Conservation (phyloP, 2,797 vertebrate species). For the Sphenopsis melanotis region DNA sequence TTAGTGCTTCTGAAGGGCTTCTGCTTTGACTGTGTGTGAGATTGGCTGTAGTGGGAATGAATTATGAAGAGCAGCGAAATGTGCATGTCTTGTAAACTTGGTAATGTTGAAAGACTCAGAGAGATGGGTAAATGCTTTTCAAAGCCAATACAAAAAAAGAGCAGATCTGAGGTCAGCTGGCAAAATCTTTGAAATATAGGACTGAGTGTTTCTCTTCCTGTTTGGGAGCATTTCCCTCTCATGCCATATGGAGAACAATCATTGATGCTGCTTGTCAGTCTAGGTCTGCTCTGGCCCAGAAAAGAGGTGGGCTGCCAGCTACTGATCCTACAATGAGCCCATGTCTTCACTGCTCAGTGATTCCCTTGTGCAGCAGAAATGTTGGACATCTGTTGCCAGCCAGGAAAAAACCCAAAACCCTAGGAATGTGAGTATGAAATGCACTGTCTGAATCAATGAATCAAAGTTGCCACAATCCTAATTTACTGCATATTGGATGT, state of each 20-base stretch:
- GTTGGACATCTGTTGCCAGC: background rate
- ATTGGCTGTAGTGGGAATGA: constrained; percentile 33
- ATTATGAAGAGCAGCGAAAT: constrained; percentile 46
- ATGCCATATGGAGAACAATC: background rate
- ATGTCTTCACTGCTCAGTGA: background rate
- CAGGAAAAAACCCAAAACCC: background rate
- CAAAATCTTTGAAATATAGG: background rate
- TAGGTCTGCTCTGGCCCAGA: background rate
- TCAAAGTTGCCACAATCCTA: background rate
- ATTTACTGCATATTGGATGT: background rate
- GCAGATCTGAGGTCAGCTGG: constrained; percentile 21
- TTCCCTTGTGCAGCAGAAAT: background rate
- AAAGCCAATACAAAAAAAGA: constrained; percentile 4
- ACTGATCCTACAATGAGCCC: background rate
- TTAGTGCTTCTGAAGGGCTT: constrained; percentile 51
- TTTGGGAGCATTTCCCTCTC: background rate
- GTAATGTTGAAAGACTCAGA: constrained; percentile 26
- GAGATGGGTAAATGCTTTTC: constrained; percentile 35
- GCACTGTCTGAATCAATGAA: constrained; percentile 5
- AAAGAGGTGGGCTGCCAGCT: background rate
- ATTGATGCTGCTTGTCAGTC: background rate
- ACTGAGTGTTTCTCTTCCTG: background rate
- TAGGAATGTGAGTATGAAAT: constrained; percentile 12
- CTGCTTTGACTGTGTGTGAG: constrained; percentile 47
- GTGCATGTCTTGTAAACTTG: constrained; percentile 40